Evolutionary conservation across 2,888 invertebrate species (phyloP).

Genomic region (Gasteruption jaculator): DNA sequence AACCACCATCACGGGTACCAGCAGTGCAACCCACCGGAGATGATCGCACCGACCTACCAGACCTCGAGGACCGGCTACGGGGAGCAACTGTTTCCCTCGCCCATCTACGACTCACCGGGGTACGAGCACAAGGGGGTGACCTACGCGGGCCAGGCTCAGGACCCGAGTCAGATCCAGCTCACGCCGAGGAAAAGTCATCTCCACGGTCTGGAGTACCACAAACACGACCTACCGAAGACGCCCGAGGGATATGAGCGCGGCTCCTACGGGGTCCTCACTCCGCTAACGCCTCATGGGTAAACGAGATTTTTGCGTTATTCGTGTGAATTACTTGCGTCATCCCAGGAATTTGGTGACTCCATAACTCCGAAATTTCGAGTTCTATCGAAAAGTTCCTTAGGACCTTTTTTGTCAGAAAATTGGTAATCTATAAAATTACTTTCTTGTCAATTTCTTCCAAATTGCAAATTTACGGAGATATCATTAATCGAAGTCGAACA

Average conservation of each 20-base stretch:
- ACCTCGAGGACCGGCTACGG: constrained; percentile 25
- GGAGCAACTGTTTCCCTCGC: constrained; percentile 39
- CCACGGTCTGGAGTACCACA: constrained; percentile 30
- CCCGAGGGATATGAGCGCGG: constrained; percentile 40
- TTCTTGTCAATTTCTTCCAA: no score
- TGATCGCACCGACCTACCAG: constrained; percentile 33
- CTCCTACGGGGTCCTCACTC: constrained; percentile 38
- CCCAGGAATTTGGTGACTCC: no score
- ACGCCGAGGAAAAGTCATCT: constrained; percentile 5
- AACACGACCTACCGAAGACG: no score
- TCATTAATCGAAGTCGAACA: no score
- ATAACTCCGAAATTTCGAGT: no score
- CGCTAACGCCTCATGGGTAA: constrained; percentile 44
- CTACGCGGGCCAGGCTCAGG: constrained; percentile 34
- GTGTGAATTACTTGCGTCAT: no score
- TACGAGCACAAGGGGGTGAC: constrained; percentile 31
- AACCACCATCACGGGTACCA: constrained; percentile 40
- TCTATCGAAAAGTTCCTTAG: no score
- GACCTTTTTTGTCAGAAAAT: no score
- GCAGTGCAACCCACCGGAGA: constrained; percentile 31
- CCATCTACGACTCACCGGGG: constrained; percentile 41
- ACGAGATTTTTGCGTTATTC: no score
- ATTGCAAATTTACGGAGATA: no score
- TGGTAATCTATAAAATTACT: no score
- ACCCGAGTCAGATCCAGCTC: constrained; percentile 15